Percentiles rank a stretch among this genome's conserved stretches.
phyloP scores from a whole-genome alignment of 2,113 vertebrate genomes.

The rat (Rattus norvegicus) region GRCr8 NC_086022.1:118197001-118197500 shows the following conservation, averaged over 20 bases:
- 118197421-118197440: too few relatives aligned
- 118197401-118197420: too few relatives aligned
- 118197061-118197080: neutral
- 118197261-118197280: neutral
- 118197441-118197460: neutral
- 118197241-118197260: neutral
- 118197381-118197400: too few relatives aligned
- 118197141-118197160: slow-evolving; percentile 1
- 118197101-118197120: neutral
- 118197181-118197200: neutral
- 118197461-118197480: slow-evolving; percentile 34
- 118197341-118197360: neutral
- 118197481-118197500: neutral
- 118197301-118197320: neutral
- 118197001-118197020: neutral
- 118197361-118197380: neutral
- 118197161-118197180: neutral
- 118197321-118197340: slow-evolving; percentile 46
- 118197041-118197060: neutral
- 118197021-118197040: neutral
- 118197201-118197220: slow-evolving; percentile 19
- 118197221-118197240: slow-evolving; percentile 15
- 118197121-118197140: slow-evolving; percentile 37
- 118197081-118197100: neutral
- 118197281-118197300: neutral